Evolutionary conservation across 2,888 invertebrate genomes (phyloP), one percentile per base, ranked within the genome.

Genomic region (Acronicta alni): DNA sequence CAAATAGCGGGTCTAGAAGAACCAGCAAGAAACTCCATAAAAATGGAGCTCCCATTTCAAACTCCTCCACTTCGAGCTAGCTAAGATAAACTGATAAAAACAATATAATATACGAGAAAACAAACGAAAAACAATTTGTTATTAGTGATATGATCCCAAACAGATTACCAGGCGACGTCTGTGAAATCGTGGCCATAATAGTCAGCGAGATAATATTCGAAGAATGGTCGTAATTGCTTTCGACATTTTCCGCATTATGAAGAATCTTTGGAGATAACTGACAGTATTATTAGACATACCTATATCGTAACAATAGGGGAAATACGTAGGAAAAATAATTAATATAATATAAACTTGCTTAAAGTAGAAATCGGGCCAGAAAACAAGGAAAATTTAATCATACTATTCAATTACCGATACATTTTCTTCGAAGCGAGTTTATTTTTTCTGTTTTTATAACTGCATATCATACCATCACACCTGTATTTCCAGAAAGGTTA

Each of bases 81-180:
- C n/a, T 44, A 46, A 17, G 38, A 15, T 15, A n/a, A 30, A 17
- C 37, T 23, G 1, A 10, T 26, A 7, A 20, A 41, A n/a, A n/a
- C n/a, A n/a, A n/a, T n/a, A n/a, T n/a, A n/a, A 57, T 41, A 17
- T n/a, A 32, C 23, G 41, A 41, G 41, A 26, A 65, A 65, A 54
- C 23, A 20, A 23, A 72, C n/a, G 51, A 23, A 23, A 23, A 1
- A 26, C 9, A 43, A 66, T 67, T 51, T 41, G 41, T 67, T 45
- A 32, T 18, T 32, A 45, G 18, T n/a, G 26, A 1, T 32, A 48
- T 72, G 38, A 72, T 72, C 44, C 15, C 5, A 45, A 46, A 66
- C 2, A 47, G 18, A 54, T 53, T 37, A 39, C 16, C 18, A n/a
- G 17, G 18, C 2, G 17, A 49, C 35, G 23, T 48, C n/a, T 65